These are phyloP conservation scores for Bombus confusus DNA, from an alignment of 1,140 invertebrate genomes.

Conservation along the genomic window DNA sequence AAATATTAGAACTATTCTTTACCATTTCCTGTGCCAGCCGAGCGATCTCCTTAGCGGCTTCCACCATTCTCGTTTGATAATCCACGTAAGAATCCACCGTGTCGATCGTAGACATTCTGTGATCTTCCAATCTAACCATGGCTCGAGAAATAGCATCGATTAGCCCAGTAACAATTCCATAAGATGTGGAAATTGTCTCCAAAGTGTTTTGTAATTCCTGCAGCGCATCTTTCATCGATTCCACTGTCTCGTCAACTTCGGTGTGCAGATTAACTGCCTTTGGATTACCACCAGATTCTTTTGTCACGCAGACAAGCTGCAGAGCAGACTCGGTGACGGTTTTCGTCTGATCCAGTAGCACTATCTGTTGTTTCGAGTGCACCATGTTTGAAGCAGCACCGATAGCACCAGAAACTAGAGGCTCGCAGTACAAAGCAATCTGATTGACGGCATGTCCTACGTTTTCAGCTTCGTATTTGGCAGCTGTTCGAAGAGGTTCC, in stretches of 20 bases:
- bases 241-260: constrained; percentile 92
- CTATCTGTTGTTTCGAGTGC: constrained; percentile 94
- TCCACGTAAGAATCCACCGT: constrained; percentile 92
- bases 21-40: constrained; percentile 96
- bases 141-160: constrained; percentile 95
- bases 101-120: constrained; percentile 81
- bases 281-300: constrained; percentile 96
- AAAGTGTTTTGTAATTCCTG: constrained; percentile 91
- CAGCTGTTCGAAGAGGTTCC: constrained; percentile 91
- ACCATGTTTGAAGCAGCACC: constrained; percentile 95
- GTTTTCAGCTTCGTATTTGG: constrained; percentile 95
- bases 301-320: constrained; percentile 92
- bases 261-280: constrained; percentile 90
- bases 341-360: constrained; percentile 95
- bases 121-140: constrained; percentile 90
- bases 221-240: constrained; percentile 90
- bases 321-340: constrained; percentile 95
- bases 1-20: constrained; percentile 50
- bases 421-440: constrained; percentile 92
- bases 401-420: constrained; percentile 91
- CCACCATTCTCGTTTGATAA: constrained; percentile 98
- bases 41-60: constrained; percentile 96
- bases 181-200: constrained; percentile 92
- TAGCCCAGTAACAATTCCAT: constrained; percentile 92
- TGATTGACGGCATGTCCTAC: constrained; percentile 94